Conservation (phyloP, 2,888 invertebrate genomes). For the Ichneumoninae sp. region DNA sequence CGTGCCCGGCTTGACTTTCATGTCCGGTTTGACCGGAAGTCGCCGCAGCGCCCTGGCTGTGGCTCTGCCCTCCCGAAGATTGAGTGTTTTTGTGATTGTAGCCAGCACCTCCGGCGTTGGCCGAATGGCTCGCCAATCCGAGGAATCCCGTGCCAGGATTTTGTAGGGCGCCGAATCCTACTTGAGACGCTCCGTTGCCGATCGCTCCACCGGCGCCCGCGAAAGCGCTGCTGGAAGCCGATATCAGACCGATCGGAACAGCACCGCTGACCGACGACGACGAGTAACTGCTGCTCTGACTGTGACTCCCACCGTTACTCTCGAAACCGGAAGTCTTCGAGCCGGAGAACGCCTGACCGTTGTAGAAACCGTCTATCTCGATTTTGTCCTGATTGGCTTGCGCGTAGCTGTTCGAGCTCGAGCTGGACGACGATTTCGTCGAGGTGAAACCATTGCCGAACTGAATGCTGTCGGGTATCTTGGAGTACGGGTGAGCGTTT, state of each 20-base stretch:
- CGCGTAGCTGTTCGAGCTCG: conserved; percentile 68
- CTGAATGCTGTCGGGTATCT: conserved; percentile 64
- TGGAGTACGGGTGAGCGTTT: conserved; percentile 71
- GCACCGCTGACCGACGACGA: conserved; percentile 64
- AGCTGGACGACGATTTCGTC: conserved; percentile 67
- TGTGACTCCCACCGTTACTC: conserved; percentile 64
- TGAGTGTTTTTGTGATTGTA: conserved; percentile 51
- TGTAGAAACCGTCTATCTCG: conserved; percentile 63
- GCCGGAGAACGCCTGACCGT: conserved; percentile 66
- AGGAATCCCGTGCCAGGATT: conserved; percentile 65
- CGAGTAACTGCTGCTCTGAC: conserved; percentile 63
- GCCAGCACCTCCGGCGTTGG: conserved; percentile 1
- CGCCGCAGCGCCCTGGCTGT: conserved; percentile 20
- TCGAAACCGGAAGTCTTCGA: conserved; percentile 65
- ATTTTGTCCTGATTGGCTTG: conserved; percentile 65
- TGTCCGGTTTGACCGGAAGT: conserved; percentile 42
- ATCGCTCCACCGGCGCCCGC: neutral
- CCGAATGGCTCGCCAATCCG: conserved; percentile 26
- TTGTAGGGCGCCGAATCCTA: conserved; percentile 49
- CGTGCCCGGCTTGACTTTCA: conserved; percentile 22
- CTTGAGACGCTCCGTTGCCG: conserved; percentile 31
- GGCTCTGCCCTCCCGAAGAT: conserved; percentile 9
- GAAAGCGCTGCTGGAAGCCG: conserved; percentile 23
- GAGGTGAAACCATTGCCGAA: conserved; percentile 52
- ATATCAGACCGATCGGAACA: conserved; percentile 55